Evolutionary conservation across 2,113 vertebrate genomes (phyloP).

Genomic region (Pluvianellus socialis): DNA sequence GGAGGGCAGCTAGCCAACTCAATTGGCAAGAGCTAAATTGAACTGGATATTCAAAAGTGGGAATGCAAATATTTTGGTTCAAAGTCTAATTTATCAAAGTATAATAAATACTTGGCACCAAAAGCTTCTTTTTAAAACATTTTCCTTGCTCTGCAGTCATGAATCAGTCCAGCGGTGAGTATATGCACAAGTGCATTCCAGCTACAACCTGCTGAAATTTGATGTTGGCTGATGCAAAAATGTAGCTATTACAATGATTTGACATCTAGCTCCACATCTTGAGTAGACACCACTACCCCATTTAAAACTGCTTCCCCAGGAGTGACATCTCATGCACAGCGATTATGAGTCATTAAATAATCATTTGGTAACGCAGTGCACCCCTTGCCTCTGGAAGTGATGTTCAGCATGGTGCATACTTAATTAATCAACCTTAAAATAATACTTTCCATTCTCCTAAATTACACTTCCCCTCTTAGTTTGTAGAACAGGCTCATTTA

Average conservation of each 20-base stretch:
- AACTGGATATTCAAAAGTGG: not conserved
- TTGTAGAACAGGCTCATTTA: constrained; percentile 17
- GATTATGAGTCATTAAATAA: constrained; percentile 56
- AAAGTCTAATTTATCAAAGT: constrained; percentile 24
- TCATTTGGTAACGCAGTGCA: constrained; percentile 15
- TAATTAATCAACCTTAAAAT: constrained; percentile 38
- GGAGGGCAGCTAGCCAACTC: not conserved
- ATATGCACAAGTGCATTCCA: not conserved
- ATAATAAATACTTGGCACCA: constrained; percentile 8
- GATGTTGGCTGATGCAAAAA: not conserved
- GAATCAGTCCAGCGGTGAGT: not conserved
- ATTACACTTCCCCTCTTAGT: not conserved
- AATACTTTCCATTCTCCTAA: constrained; percentile 12
- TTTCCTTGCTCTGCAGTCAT: not conserved
- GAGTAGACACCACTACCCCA: not conserved
- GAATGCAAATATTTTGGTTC: constrained; percentile 47
- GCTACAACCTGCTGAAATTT: not conserved
- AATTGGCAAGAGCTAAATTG: not conserved
- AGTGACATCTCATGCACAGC: constrained; percentile 20
- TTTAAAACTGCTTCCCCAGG: constrained; percentile 41
- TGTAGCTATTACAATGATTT: not conserved
- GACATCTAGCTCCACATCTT: constrained; percentile 17
- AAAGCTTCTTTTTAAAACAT: not conserved
- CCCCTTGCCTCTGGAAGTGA: not conserved
- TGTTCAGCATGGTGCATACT: not conserved